Base-by-base conservation (phyloP, 2,113 vertebrate species). In the Ciconia stormi region DNA sequence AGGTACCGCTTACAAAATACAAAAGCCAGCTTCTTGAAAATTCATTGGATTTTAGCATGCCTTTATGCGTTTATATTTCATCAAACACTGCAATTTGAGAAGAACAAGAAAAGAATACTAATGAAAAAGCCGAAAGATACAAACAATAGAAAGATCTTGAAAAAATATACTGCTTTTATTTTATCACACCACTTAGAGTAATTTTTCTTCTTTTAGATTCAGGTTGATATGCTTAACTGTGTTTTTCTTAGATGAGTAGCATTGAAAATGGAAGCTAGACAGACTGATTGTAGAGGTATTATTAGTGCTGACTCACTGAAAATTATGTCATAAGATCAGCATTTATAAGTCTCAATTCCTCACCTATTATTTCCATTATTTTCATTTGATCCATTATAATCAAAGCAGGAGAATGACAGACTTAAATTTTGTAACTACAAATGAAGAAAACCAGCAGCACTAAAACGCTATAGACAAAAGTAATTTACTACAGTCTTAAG, bases 401-500 rank as follows among this genome's bases (percentile, higher is more conserved):
- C 17, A 83, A 86, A 92, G 27, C 52, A 88, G 72, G 44, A 87
- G n/a, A 96, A 91, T 27, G 15, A 69, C 13, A 56, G 55, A 58
- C 87, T 91, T 84, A 92, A 85, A 95, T 93, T 80, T 87, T 92
- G 6, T 38, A 88, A 76, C 42, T 79, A 86, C 34, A 96, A 91
- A 97, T 96, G 92, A 97, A 95, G 84, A 95, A 62, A 93, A 80
- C 21, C 14, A 93, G 89, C 84, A 94, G 89, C 38, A 82, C 46
- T 62, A 97, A 65, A 97, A 65, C 38, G 83, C 66, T 25, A 77
- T 7, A 88, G 86, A 94, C 53, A 73, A 14, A 90, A 78, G 58
- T 74, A 70, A 95, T 96, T 96, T 91, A 89, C 69, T 81, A 47
- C 18, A 65, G 87, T 89, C 76, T 96, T 97, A 55, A 94, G 93